Evolutionary conservation across 2,888 invertebrate genomes (phyloP), one percentile per base, ranked within the genome.

Genomic region (Limnephilus auricula): DNA sequence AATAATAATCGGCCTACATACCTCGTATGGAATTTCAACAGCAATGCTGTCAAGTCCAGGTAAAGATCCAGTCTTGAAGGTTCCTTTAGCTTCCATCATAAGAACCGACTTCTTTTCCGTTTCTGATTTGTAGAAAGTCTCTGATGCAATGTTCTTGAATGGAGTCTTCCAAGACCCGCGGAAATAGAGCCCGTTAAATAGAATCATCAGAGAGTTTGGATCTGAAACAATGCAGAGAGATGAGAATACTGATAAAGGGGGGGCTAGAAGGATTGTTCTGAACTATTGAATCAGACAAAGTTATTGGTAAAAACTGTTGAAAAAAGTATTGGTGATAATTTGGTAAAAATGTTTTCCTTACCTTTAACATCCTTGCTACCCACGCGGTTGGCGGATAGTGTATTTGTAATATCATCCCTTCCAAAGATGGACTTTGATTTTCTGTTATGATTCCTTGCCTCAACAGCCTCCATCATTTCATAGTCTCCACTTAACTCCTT

Each of bases 181-280:
- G 95, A 98, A 98, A 94, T 97, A 98, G 94, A 98, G 95, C 0
- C 97, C 97, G 93, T 98, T 98, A 93, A 98, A 97, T 87, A 98
- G 95, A 65, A 98, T 94, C 95, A 98, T 96, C 93, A 97, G 95
- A 0, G 97, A 97, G 80, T 96, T 96, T 0, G 96, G 94, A 86
- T 94, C 94, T 80, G 95, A 45, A 37, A 82, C 82, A 82, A 3
- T n/a, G 9, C 65, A 5, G 65, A 65, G 5, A 65, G 90, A n/a
- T n/a, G n/a, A 65, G n/a, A n/a, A 9, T 9, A 25, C 9, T 65
- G 9, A 65, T 65, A 25, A 65, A 65, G 10, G 12, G n/a, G 15
- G 45, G 15, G 1, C 45, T 50, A 3, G 9, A 65, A 25, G 5
- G 25, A 25, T 65, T 65, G 4, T 65, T 65, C 25, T 25, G 25